A percentile compares a stretch with the other conserved stretches of the same genome.
These are phyloP conservation scores for Phylloscopus collybita DNA, from an alignment of 2,797 vertebrate genomes.

Conservation along the genomic window DNA sequence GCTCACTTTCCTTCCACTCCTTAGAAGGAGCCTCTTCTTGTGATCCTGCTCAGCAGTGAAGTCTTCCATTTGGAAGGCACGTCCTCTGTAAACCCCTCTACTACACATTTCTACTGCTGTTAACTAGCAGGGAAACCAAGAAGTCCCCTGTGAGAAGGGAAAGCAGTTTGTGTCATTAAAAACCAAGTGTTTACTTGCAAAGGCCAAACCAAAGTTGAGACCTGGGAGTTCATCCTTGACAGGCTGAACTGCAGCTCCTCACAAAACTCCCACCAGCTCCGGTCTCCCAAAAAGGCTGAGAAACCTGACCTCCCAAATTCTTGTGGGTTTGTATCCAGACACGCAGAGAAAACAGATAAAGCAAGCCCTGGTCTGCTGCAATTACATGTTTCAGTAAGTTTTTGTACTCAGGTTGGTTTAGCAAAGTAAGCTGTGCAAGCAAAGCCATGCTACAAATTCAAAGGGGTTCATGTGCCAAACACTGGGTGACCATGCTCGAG, in stretches of 20 bases:
- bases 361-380: not conserved
- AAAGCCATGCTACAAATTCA: not conserved
- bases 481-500: not conserved
- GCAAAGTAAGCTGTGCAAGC: not conserved
- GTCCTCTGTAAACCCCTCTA: not conserved
- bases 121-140: not conserved
- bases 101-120: not conserved
- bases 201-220: not conserved
- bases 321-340: not conserved
- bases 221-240: not conserved
- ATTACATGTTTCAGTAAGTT: not conserved
- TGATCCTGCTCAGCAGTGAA: not conserved
- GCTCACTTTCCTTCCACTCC: not conserved
- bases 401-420: not conserved
- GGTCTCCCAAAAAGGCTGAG: not conserved
- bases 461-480: not conserved
- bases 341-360: not conserved
- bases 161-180: not conserved
- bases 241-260: not conserved
- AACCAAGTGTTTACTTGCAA: not conserved
- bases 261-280: not conserved
- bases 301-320: not conserved
- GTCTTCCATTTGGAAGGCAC: not conserved
- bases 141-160: rapidly evolving
- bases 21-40: not conserved